phyloP scores from a whole-genome alignment of 2,888 invertebrate genomes.

The Dryomyza anilis region DNA sequence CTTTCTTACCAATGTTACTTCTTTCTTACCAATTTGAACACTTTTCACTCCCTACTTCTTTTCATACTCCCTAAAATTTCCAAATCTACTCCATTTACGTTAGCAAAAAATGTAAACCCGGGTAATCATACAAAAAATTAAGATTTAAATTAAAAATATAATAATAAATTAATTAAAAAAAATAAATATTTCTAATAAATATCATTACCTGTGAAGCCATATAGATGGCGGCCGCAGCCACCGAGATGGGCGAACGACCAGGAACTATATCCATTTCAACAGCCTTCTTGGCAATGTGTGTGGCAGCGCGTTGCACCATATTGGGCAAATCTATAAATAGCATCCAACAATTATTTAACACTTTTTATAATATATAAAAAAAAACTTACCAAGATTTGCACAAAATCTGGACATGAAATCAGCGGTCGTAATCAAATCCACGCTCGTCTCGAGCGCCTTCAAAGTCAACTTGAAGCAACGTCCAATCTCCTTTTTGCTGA shows the following conservation, averaged over 20 bases:
- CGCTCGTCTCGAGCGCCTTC: slow-evolving; percentile 94
- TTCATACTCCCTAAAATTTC: too few relatives aligned
- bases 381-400: slow-evolving; percentile 76
- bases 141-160: too few relatives aligned
- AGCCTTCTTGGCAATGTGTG: slow-evolving; percentile 94
- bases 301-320: slow-evolving; percentile 90
- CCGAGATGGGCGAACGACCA: slow-evolving; percentile 97
- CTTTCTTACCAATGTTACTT: too few relatives aligned
- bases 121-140: too few relatives aligned
- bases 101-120: too few relatives aligned
- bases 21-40: too few relatives aligned
- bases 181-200: slow-evolving; percentile 24
- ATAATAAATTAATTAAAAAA: too few relatives aligned
- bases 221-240: slow-evolving; percentile 98
- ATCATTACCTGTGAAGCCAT: slow-evolving; percentile 99
- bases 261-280: slow-evolving; percentile 97
- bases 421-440: slow-evolving; percentile 96
- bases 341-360: too few relatives aligned
- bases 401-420: slow-evolving; percentile 99
- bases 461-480: slow-evolving; percentile 96
- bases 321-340: slow-evolving; percentile 69
- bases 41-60: too few relatives aligned
- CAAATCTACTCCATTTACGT: too few relatives aligned
- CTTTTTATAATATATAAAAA: background rate
- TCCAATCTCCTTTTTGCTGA: slow-evolving; percentile 99